A percentile compares a stretch with the other conserved stretches of the same genome.
These are phyloP conservation scores for Mugil cephalus DNA, from an alignment of 2,113 vertebrate genomes.

Conservation along the genomic window DNA sequence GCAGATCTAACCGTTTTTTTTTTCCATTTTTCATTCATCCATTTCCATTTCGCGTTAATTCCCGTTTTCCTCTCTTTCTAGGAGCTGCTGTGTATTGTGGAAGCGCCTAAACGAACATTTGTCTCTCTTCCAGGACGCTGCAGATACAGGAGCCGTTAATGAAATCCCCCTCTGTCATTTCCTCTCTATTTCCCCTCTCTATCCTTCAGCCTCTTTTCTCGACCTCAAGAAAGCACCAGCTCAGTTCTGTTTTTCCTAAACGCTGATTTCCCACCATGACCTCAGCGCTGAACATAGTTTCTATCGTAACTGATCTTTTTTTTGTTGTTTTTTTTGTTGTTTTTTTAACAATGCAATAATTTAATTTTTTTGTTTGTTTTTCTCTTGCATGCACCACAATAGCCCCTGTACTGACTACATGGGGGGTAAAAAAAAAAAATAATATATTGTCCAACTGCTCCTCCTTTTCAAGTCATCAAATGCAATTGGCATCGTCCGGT, in stretches of 20 bases:
- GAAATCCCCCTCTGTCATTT: constrained; percentile 3
- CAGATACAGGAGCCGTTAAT: not conserved
- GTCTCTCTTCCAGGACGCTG: constrained; percentile 69
- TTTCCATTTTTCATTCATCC: not conserved
- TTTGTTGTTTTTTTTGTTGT: not conserved
- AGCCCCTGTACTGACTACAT: constrained; percentile 21
- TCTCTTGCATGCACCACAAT: constrained; percentile 28
- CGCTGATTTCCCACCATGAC: not conserved
- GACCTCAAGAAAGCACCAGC: not conserved
- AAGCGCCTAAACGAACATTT: constrained; percentile 31
- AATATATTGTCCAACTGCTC: constrained; percentile 12
- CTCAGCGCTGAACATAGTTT: not conserved
- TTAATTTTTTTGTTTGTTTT: constrained; percentile 27
- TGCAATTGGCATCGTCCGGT: constrained; percentile 55
- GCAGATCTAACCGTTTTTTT: constrained; percentile 29
- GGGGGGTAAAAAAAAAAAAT: no score
- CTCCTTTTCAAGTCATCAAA: constrained; percentile 41
- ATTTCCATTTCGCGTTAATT: not conserved
- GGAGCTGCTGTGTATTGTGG: constrained; percentile 14
- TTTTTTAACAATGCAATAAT: constrained; percentile 36
- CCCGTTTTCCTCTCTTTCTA: not conserved
- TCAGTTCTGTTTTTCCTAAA: constrained; percentile 5
- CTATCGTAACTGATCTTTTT: constrained; percentile 11
- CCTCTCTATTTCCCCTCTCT: constrained; percentile 5
- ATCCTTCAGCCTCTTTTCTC: not conserved